Conservation (phyloP, 2,888 invertebrate species). For the Lithophane leautieri region DNA sequence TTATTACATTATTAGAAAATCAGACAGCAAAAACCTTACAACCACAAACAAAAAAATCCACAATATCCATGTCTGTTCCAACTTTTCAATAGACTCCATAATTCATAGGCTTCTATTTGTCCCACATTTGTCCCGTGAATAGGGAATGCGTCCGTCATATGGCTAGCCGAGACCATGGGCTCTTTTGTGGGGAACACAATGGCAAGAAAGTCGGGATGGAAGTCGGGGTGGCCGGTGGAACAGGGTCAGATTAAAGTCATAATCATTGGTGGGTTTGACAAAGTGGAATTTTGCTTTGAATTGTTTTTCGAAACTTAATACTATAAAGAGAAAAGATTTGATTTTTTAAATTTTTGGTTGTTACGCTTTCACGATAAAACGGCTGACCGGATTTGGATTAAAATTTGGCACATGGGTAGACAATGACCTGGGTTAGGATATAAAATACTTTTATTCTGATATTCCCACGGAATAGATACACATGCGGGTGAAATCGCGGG, state of each 20-base stretch:
- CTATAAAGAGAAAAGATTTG: too few species aligned
- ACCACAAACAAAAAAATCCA: not conserved
- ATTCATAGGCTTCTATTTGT: slow-evolving; percentile 58
- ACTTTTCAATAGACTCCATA: slow-evolving; percentile 52
- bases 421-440: too few species aligned
- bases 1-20: not conserved
- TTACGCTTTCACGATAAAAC: too few species aligned
- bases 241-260: slow-evolving; percentile 44
- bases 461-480: too few species aligned
- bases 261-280: slow-evolving; percentile 2
- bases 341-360: too few species aligned
- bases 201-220: slow-evolving; percentile 15
- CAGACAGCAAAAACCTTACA: not conserved
- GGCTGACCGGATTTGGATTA: too few species aligned
- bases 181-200: slow-evolving; percentile 59
- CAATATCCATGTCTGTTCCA: slow-evolving; percentile 4
- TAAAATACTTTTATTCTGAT: too few species aligned
- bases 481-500: too few species aligned
- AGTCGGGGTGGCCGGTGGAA: slow-evolving; percentile 27
- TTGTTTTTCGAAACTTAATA: not conserved
- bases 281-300: slow-evolving; percentile 2
- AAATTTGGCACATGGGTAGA: too few species aligned
- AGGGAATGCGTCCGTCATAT: slow-evolving; percentile 61
- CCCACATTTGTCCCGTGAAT: slow-evolving; percentile 58
- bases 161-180: slow-evolving; percentile 52